Evolutionary conservation across 1,140 invertebrate genomes (phyloP), one percentile per base, ranked within the genome.

Genomic region (Aphidius gifuensis): DNA sequence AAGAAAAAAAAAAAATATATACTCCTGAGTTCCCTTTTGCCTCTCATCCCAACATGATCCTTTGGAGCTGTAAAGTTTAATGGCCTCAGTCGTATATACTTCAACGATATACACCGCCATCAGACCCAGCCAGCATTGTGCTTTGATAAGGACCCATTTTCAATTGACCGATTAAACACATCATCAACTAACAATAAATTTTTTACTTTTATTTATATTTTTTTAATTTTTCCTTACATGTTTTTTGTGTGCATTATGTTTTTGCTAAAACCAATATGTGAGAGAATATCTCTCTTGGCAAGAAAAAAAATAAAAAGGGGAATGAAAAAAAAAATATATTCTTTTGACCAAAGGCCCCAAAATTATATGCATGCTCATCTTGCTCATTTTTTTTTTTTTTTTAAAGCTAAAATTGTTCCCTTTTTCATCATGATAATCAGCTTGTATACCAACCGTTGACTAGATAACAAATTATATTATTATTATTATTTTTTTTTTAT

Each of bases 51-150:
- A 32, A 53, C 57, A 55, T 46, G 56, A 21, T 59, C 38, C 57
- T 23, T 43, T 43, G 23, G 66, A 70, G 16, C 16, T 71, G 76
- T 72, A 77, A 72, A 73, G 75, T 77, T 75, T 75, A 77, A 77
- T 76, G 75, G 73, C 74, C 75, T 74, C 72, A 64, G 61, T 64
- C 63, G 69, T 32, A 32, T 32, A 32, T 32, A 32, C 23, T 32
- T 32, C 23, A 32, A 32, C 23, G 4, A 32, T 32, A 32, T 32
- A 32, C 23, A 32, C 59, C 60, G 50, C 64, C 59, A 68, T 66
- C 69, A 63, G 68, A 69, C 43, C 39, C 32, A 74, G 73, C 4
- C 23, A 32, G 23, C 4, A 32, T 32, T 32, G 23, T 32, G 4
- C 4, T 32, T 32, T 72, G 67, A 74, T 72, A 68, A 74, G 66